phyloP scores from a whole-genome alignment of 2,113 vertebrate genomes.

The Castor canadensis region DNA sequence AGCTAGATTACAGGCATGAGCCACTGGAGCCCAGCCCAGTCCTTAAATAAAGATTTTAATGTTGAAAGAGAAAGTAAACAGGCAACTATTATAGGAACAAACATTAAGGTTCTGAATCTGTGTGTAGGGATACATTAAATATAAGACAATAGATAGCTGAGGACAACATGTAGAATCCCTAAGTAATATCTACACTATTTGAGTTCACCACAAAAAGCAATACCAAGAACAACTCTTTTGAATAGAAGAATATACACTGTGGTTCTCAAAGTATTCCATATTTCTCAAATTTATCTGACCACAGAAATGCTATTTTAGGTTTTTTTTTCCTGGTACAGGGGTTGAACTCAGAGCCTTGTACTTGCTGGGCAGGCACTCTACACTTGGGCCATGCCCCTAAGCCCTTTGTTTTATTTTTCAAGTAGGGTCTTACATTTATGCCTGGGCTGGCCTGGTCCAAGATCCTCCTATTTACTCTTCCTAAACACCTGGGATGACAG shows the following conservation, averaged over 20 bases:
- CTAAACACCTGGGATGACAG: too few species aligned
- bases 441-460: too few species aligned
- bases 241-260: neutral
- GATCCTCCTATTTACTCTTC: too few species aligned
- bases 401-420: too few species aligned
- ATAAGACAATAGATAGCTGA: neutral
- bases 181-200: neutral
- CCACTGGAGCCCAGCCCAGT: too few species aligned
- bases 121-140: neutral
- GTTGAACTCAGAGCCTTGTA: too few species aligned
- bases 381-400: too few species aligned
- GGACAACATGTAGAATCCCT: neutral
- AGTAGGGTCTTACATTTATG: too few species aligned
- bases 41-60: slow-evolving; percentile 34
- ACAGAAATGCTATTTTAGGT: neutral
- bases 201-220: slow-evolving; percentile 22
- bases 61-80: slow-evolving; percentile 16
- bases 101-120: slow-evolving; percentile 8
- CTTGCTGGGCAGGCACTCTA: too few species aligned
- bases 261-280: slow-evolving; percentile 4
- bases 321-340: too few species aligned
- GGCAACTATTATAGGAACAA: neutral
- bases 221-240: neutral
- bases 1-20: too few species aligned
- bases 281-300: slow-evolving; percentile 7